Conservation (phyloP, 2,888 invertebrate genomes). For the Drosophila monieri region DNA sequence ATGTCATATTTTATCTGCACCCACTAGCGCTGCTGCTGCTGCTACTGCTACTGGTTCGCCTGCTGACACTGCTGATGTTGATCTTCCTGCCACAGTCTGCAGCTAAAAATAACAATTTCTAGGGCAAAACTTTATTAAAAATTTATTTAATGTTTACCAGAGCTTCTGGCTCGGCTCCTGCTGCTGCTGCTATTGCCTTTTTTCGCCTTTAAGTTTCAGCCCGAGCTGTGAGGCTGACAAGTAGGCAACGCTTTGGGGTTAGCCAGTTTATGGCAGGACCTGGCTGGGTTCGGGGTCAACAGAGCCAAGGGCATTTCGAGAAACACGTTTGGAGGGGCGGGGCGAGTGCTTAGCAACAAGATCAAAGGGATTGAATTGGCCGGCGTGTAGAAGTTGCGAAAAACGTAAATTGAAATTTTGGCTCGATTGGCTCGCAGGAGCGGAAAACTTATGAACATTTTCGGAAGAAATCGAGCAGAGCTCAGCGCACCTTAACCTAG, state of each 20-base stretch:
- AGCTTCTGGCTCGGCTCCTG: conserved; percentile 2
- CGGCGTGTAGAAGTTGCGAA: neutral
- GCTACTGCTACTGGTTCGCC: conserved; percentile 13
- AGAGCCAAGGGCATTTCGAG: conserved; percentile 31
- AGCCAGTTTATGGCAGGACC: conserved; percentile 25
- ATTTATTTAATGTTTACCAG: conserved; percentile 65
- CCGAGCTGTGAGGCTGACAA: conserved; percentile 52
- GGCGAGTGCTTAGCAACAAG: conserved; percentile 13
- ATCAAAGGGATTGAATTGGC: conserved; percentile 37
- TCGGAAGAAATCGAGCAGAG: conserved; percentile 2
- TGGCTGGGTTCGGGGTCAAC: conserved; percentile 15
- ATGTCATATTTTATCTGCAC: conserved; percentile 74
- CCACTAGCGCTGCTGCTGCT: conserved; percentile 43
- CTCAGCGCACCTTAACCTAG: conserved; percentile 23
- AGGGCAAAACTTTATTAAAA: conserved; percentile 75
- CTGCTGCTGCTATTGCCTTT: conserved; percentile 16
- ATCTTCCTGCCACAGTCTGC: conserved; percentile 24
- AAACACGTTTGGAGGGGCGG: conserved; percentile 5
- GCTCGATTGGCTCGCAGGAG: conserved; percentile 1
- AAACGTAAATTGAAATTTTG: conserved; percentile 28
- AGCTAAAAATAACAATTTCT: conserved; percentile 73
- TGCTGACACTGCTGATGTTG: conserved; percentile 16
- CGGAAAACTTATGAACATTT: conserved; percentile 10
- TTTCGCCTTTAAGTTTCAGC: conserved; percentile 60
- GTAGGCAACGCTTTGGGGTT: conserved; percentile 50